Percentiles rank a stretch among this genome's conserved stretches.
Evolutionary conservation across 2,888 invertebrate species (phyloP).

Genomic region (Drosophila vallismaia): DNA sequence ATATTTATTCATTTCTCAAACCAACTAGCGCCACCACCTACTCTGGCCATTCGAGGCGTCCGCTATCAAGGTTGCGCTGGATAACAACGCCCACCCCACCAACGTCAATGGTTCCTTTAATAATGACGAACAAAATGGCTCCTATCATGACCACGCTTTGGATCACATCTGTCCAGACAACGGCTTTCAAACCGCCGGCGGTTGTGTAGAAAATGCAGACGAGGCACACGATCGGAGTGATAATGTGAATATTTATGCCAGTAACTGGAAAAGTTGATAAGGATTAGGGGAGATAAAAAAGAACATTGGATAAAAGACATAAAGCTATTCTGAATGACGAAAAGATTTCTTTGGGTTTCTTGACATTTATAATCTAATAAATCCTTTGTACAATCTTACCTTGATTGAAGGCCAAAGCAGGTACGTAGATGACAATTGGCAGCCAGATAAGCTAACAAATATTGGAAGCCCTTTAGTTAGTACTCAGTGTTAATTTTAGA

Average conservation of each 20-base stretch:
- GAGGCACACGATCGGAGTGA: constrained; percentile 92
- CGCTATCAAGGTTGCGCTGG: constrained; percentile 88
- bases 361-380: not conserved
- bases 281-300: not conserved
- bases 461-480: not conserved
- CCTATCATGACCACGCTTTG: constrained; percentile 91
- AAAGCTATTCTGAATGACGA: no score
- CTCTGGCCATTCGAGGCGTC: constrained; percentile 89
- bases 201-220: constrained; percentile 95
- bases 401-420: constrained; percentile 92
- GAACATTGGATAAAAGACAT: not conserved
- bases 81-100: constrained; percentile 88
- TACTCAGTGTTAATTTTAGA: not conserved
- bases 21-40: constrained; percentile 82
- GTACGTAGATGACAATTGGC: constrained; percentile 87
- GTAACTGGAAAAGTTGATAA: constrained; percentile 71
- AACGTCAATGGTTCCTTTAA: constrained; percentile 90
- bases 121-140: constrained; percentile 88
- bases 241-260: constrained; percentile 91
- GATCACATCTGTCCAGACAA: constrained; percentile 93
- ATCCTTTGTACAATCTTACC: constrained; percentile 84
- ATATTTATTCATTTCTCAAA: no score
- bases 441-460: constrained; percentile 78
- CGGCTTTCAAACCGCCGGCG: constrained; percentile 92
- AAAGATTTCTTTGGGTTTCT: not conserved